These are phyloP conservation scores for Galleria mellonella DNA, from an alignment of 1,140 invertebrate species.

Conservation along the genomic window DNA sequence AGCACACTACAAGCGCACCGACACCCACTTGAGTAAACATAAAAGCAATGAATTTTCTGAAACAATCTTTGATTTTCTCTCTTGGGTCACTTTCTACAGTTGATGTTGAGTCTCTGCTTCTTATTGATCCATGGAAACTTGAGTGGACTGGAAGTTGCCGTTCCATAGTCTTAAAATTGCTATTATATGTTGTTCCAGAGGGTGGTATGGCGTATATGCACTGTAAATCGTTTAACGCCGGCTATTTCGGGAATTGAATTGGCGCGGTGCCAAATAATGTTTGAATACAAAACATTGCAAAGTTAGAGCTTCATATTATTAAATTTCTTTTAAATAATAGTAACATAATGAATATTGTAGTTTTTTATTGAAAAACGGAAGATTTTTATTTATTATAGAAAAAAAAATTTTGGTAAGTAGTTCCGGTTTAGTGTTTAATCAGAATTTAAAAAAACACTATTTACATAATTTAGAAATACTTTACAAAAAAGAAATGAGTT, in stretches of 20 bases:
- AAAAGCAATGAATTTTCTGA: slow-evolving; percentile 88
- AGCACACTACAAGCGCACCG: slow-evolving; percentile 94
- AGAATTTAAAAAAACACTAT: too few species aligned
- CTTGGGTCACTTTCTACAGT: slow-evolving; percentile 79
- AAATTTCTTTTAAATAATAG: too few species aligned
- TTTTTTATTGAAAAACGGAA: too few species aligned
- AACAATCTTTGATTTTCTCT: slow-evolving; percentile 86
- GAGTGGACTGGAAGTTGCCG: slow-evolving; percentile 43
- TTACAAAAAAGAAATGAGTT: too few species aligned
- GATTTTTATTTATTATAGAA: too few species aligned
- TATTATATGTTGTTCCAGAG: neutral
- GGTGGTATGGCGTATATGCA: neutral
- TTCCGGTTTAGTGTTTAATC: too few species aligned
- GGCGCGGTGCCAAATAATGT: slow-evolving; percentile 34
- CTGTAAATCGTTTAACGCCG: slow-evolving; percentile 5
- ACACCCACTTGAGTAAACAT: slow-evolving; percentile 97
- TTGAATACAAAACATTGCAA: slow-evolving; percentile 19
- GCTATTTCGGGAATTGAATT: slow-evolving; percentile 53
- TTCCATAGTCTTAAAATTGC: slow-evolving; percentile 32
- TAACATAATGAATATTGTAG: too few species aligned
- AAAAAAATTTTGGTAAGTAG: too few species aligned
- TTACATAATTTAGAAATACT: too few species aligned
- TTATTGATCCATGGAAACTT: slow-evolving; percentile 73
- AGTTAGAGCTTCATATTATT: neutral
- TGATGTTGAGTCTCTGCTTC: slow-evolving; percentile 81